Evolutionary conservation across 2,113 vertebrate species (phyloP).

Genomic region (Symphodus melops): DNA sequence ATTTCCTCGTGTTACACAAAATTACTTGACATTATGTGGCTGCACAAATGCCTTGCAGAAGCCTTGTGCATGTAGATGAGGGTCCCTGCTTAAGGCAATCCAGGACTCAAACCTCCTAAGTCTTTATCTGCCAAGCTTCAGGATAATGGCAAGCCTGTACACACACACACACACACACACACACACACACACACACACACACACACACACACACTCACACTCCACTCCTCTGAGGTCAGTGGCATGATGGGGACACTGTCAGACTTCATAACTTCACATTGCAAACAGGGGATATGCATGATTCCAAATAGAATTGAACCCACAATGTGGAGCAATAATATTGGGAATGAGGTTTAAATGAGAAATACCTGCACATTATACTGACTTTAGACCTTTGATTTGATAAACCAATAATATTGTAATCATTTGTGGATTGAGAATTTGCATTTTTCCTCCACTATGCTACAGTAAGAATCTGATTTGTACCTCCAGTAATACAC

Average conservation of each 20-base stretch:
- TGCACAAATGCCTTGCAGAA: constrained; percentile 53
- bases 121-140: constrained; percentile 77
- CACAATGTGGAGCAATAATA: constrained; percentile 32
- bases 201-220: background rate
- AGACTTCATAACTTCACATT: constrained; percentile 41
- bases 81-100: constrained; percentile 70
- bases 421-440: constrained; percentile 22
- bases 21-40: constrained; percentile 77
- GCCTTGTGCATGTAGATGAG: constrained; percentile 76
- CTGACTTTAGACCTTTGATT: constrained; percentile 29
- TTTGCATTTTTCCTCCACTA: background rate
- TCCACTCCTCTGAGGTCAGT: constrained; percentile 54
- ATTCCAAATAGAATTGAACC: constrained; percentile 34
- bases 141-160: constrained; percentile 65
- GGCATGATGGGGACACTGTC: constrained; percentile 57
- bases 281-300: constrained; percentile 38
- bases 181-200: constrained; percentile 46
- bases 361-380: constrained; percentile 30
- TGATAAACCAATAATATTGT: constrained; percentile 49
- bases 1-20: constrained; percentile 71
- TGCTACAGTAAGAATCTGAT: background rate
- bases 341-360: constrained; percentile 17
- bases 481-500: constrained; percentile 4
- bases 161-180: constrained; percentile 46
- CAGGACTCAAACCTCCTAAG: constrained; percentile 76